phyloP scores from a whole-genome alignment of 2,113 vertebrate genomes.

The Coryphaenoides rupestris region DNA sequence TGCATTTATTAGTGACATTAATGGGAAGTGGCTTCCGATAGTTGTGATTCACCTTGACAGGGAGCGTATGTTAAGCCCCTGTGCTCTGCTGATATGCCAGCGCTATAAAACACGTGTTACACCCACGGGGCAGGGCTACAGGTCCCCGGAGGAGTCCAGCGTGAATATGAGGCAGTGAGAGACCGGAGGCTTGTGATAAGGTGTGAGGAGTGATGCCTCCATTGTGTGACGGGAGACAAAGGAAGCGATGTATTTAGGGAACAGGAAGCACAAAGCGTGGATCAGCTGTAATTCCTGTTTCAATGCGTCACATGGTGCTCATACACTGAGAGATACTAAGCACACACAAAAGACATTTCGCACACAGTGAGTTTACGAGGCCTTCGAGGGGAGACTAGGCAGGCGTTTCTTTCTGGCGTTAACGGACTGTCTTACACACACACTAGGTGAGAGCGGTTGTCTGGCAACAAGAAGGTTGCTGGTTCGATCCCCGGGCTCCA shows the following conservation, averaged over 20 bases:
- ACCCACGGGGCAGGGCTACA: constrained; percentile 37
- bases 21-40: too few species aligned
- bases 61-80: constrained; percentile 11
- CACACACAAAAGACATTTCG: too few species aligned
- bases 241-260: constrained; percentile 59
- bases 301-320: constrained; percentile 4
- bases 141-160: constrained; percentile 28
- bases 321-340: background rate
- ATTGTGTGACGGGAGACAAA: constrained; percentile 62
- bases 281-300: constrained; percentile 42
- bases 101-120: constrained; percentile 5
- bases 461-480: too few species aligned
- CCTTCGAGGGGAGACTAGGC: too few species aligned
- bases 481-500: too few species aligned
- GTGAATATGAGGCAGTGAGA: constrained; percentile 29
- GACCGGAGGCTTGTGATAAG: constrained; percentile 10
- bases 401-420: too few species aligned
- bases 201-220: constrained; percentile 19
- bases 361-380: background rate
- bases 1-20: too few species aligned
- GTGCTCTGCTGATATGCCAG: background rate
- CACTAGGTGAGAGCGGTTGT: too few species aligned
- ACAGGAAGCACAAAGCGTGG: constrained; percentile 58
- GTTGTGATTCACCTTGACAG: background rate
- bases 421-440: too few species aligned